phyloP scores from a whole-genome alignment of 2,888 invertebrate species.

The Philereme transversata region DNA sequence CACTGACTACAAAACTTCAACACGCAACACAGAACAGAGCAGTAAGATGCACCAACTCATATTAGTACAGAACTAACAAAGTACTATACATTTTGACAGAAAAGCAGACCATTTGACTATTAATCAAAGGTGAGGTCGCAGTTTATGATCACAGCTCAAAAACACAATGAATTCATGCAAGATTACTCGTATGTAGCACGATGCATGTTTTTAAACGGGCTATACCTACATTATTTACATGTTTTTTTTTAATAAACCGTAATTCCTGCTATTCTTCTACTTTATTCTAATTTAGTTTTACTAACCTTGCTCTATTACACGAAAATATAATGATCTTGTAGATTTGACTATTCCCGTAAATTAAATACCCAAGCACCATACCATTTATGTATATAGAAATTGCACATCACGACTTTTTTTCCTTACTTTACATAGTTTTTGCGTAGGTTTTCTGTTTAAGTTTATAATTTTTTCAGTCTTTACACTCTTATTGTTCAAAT shows the following conservation, averaged over 20 bases:
- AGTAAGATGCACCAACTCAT: conserved; percentile 29
- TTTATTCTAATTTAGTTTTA: conserved; percentile 2
- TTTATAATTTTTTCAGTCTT: too few species aligned
- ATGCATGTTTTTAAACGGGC: conserved; percentile 54
- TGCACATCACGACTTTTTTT: conserved; percentile 38
- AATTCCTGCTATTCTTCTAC: background rate
- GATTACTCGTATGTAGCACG: conserved; percentile 56
- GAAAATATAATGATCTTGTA: conserved; percentile 14
- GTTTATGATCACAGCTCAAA: conserved; percentile 27
- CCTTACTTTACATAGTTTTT: too few species aligned
- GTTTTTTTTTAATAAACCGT: background rate
- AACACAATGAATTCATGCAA: conserved; percentile 22
- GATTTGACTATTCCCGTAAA: conserved; percentile 10
- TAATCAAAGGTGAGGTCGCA: conserved; percentile 60
- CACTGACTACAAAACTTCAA: background rate
- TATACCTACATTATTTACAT: background rate
- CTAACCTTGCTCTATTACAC: conserved; percentile 12
- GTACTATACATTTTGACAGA: conserved; percentile 68
- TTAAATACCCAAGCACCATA: conserved; percentile 41
- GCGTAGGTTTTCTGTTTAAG: too few species aligned
- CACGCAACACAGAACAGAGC: conserved; percentile 10
- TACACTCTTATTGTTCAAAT: too few species aligned
- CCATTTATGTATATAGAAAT: conserved; percentile 38
- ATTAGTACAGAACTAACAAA: conserved; percentile 35
- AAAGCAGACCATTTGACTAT: conserved; percentile 66